Evolutionary conservation across 2,888 invertebrate species (phyloP), one percentile per base, ranked within the genome.

Genomic region (Ophion ellenae): DNA sequence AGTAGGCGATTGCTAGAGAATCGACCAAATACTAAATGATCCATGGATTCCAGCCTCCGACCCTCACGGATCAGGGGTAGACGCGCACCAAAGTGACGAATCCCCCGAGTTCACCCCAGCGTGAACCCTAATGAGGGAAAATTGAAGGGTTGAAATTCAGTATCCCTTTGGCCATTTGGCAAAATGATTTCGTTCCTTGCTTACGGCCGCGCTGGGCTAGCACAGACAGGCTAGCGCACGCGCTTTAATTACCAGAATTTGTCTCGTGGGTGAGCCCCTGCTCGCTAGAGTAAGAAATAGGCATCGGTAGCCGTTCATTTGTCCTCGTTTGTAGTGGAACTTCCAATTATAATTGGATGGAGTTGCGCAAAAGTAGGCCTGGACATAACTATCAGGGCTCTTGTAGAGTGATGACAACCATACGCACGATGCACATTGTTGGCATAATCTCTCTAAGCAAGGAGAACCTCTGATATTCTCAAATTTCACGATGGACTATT

Each of bases 171-270:
- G 45, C 53, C 71, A 59, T 76, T 73, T 28, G 57, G 63, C 73
- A 45, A 73, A 85, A 83, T 83, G 24, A 83, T 85, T 85, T 83
- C 77, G 83, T 85, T 80, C 67, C 73, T 83, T 70, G 73, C 66
- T 57, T 47, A 70, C 53, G 64, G 66, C 81, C 10, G 36, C 24
- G 9, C 24, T n/a, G 28, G 59, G 6, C 84, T 74, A 75, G 81
- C 83, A 75, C 80, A 14, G 47, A 47, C 10, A 3, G 11, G 3
- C 47, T 47, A 47, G 14, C 47, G 2, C 47, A 47, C 47, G 63
- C 79, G 74, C 87, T 83, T 86, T 85, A 87, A 87, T 87, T 86
- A 85, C 84, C 75, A n/a, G 57, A 69, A 74, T 73, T 80, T 83
- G 77, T 73, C 71, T 70, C 32, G 59, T 64, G 47, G 32, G 53